Conservation (phyloP, 2,888 invertebrate species). For the Tridacna gigas region DNA sequence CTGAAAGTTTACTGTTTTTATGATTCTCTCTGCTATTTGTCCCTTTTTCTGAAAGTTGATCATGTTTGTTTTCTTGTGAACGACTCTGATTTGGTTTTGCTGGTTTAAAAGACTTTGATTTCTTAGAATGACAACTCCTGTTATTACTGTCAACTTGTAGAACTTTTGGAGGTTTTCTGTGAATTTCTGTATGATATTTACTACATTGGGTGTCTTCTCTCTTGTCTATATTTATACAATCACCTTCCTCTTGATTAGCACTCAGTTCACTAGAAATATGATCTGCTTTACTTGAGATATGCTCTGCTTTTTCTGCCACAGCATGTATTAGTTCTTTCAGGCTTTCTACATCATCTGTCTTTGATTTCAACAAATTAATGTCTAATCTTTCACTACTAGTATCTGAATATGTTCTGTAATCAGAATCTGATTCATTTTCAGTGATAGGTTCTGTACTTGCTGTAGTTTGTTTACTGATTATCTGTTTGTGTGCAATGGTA, state of each 20-base stretch:
- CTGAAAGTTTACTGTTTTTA: neutral
- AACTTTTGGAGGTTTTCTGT: neutral
- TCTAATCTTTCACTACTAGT: conserved; percentile 57
- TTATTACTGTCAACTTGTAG: neutral
- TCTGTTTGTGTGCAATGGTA: neutral
- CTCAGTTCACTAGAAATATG: conserved; percentile 38
- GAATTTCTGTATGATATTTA: neutral
- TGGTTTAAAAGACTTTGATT: neutral
- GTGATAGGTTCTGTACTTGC: neutral
- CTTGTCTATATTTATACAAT: neutral
- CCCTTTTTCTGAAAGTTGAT: too few species aligned
- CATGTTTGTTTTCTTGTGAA: neutral
- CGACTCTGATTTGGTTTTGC: neutral
- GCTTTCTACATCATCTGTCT: conserved; percentile 20
- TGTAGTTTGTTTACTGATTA: neutral
- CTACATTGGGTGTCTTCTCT: neutral
- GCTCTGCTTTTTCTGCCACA: conserved; percentile 52
- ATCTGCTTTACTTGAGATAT: conserved; percentile 51
- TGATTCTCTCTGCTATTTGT: neutral
- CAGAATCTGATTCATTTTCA: conserved; percentile 55
- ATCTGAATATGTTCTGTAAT: conserved; percentile 61
- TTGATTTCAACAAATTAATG: neutral
- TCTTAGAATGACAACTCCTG: neutral
- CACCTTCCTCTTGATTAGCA: neutral
- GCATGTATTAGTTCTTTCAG: conserved; percentile 37